Evolutionary conservation across 2,797 vertebrate genomes (phyloP).

Genomic region (Eulemur rubriventer): DNA sequence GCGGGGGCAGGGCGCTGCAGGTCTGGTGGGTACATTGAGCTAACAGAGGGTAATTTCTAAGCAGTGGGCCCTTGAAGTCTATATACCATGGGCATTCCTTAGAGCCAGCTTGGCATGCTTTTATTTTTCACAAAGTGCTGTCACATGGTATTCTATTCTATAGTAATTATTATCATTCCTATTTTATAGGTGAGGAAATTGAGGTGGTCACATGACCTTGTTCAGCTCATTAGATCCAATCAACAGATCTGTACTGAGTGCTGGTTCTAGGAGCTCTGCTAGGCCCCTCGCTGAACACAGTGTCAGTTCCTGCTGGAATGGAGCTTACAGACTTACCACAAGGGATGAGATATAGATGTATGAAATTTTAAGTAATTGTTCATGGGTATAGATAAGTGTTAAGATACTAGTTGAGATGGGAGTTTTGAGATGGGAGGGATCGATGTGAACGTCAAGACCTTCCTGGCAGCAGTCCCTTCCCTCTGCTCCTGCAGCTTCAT

Average conservation of each 20-base stretch:
- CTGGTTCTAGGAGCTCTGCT: neutral
- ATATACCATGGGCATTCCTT: neutral
- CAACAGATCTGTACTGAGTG: neutral
- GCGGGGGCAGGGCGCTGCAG: neutral
- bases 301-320: neutral
- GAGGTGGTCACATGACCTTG: neutral
- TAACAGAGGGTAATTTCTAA: neutral
- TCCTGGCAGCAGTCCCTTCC: neutral
- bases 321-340: neutral
- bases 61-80: neutral
- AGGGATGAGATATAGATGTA: neutral
- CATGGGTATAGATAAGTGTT: neutral
- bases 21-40: rapidly evolving
- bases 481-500: neutral
- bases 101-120: neutral
- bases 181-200: neutral
- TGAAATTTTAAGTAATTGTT: neutral
- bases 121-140: neutral
- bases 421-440: neutral
- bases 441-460: neutral
- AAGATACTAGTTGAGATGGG: neutral
- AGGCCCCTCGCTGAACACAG: neutral
- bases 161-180: neutral
- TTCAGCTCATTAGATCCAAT: neutral
- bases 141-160: neutral